Base-by-base conservation (phyloP, 2,113 vertebrate species). In the Eptesicus fuscus region DNA sequence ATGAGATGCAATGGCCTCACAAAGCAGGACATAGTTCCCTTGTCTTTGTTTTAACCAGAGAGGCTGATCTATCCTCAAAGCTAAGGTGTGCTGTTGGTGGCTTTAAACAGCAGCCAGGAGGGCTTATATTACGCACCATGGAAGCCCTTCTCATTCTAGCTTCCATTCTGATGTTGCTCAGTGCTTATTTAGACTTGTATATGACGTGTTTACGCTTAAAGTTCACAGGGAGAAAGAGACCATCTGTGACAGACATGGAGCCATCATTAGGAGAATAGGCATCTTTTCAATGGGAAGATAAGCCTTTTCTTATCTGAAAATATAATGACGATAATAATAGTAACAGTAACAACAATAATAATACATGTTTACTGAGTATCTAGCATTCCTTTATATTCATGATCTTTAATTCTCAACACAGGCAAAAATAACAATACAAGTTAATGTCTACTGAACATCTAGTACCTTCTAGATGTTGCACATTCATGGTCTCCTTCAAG, bases 71-170 rank as follows among this genome's bases (percentile, higher is more conserved):
- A 17, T n/a, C 59, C 78, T 78, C 14, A 32, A 17, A 40, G 47
- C 3, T 7, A 8, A 85, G 12, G 28, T 32, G 20, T 47, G 23
- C 42, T 25, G 9, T 4, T 10, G 25, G 11, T 23, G 30, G 30
- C 9, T 13, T 10, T 12, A 78, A 30, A 12, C 2, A 30, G 53
- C 6, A 12, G 18, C n/a, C 12, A 1, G 28, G 17, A 40, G 25
- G 76, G 49, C 23, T 80, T 32, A 3, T 9, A 6, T 3, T 2
- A 10, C 1, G 8, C 32, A 1, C 87, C 2, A 1, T 0, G 12
- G 49, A n/a, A 37, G 67, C 17, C 16, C 16, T 2, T 0, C 5
- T 1, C 14, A 47, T 44, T 49, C 40, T 5, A 11, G n/a, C 1
- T 18, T 2, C 32, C 59, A 4, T 1, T 18, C 12, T 10, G 18